Conservation (phyloP, 2,797 vertebrate species). For the Halcyon smyrnensis region DNA sequence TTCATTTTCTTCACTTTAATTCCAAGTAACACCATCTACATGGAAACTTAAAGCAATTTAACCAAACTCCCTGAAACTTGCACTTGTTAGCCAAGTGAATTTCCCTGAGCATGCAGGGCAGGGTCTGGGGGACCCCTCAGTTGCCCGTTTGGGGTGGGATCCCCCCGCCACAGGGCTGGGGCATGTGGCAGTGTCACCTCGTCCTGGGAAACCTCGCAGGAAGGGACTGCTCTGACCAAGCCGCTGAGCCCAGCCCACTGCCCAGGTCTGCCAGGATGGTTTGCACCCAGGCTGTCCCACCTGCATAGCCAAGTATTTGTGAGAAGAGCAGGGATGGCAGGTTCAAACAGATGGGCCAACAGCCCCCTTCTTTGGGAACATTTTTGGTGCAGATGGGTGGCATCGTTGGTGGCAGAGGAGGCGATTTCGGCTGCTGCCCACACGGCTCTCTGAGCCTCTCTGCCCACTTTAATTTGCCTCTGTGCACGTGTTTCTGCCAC, state of each 20-base stretch:
- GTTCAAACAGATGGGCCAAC: neutral
- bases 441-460: neutral
- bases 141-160: neutral
- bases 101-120: neutral
- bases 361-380: neutral
- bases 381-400: neutral
- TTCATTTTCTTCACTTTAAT: neutral
- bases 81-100: neutral
- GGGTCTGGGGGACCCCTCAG: neutral
- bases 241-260: neutral
- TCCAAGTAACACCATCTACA: neutral
- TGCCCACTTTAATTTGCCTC: neutral
- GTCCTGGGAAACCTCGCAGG: neutral
- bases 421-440: neutral
- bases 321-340: neutral
- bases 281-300: neutral
- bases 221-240: neutral
- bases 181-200: neutral
- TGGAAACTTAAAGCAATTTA: neutral
- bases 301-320: neutral
- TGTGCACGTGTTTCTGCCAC: neutral
- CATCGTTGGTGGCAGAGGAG: neutral
- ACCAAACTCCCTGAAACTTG: neutral
- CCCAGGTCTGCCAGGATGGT: neutral
- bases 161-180: accelerated